Evolutionary conservation across 2,113 vertebrate species (phyloP).

Genomic region (Dasypus novemcinctus): DNA sequence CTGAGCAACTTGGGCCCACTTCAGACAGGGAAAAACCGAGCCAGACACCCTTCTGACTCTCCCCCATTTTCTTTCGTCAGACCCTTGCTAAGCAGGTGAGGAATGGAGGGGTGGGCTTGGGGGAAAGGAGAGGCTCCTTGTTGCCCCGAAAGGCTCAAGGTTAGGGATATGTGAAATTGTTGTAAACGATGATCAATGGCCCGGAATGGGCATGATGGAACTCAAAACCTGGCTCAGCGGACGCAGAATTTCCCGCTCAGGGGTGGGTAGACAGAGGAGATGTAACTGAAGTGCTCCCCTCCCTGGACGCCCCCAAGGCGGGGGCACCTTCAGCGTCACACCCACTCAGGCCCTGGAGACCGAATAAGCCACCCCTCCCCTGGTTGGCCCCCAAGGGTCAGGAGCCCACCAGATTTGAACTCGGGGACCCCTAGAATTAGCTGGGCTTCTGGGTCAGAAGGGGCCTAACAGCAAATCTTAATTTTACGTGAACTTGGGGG

Average conservation of each 20-base stretch:
- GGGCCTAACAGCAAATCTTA: neutral
- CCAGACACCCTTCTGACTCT: neutral
- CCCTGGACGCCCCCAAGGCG: neutral
- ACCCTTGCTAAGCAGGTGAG: neutral
- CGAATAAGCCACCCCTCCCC: neutral
- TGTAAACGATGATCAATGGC: neutral
- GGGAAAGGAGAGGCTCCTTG: neutral
- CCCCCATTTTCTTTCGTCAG: neutral
- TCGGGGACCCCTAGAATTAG: neutral
- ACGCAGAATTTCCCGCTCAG: neutral
- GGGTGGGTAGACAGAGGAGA: neutral
- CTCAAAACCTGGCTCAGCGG: no score
- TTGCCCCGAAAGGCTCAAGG: neutral
- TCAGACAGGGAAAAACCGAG: neutral
- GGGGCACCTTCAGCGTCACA: neutral
- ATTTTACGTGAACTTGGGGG: neutral
- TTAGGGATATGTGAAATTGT: neutral
- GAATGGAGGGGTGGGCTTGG: neutral
- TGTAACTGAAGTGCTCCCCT: neutral
- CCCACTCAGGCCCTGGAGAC: neutral
- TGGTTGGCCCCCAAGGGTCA: neutral
- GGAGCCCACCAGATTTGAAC: no score
- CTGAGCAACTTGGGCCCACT: neutral
- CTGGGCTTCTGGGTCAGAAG: neutral
- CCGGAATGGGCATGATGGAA: rapidly evolving